Conservation (phyloP, 1,140 invertebrate species). For the Steinernema khuongi region DNA sequence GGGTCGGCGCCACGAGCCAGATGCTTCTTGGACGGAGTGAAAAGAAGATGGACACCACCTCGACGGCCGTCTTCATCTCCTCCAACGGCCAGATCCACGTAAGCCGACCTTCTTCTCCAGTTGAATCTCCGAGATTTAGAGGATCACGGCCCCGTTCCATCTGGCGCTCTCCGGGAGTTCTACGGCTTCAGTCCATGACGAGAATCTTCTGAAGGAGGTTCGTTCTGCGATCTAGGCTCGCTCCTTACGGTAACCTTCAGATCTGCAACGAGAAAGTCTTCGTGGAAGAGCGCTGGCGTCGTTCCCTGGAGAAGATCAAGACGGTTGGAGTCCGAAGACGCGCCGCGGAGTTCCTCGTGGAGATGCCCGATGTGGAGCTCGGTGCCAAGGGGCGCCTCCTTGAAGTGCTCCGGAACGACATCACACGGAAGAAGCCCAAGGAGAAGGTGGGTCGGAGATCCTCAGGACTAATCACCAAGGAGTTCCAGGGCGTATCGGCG, state of each 20-base stretch:
- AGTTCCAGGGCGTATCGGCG: neutral
- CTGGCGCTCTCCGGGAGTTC: neutral
- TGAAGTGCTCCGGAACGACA: neutral
- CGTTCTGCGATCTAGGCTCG: neutral
- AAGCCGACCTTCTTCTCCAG: neutral
- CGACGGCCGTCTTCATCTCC: neutral
- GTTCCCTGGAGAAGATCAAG: neutral
- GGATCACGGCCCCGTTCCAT: neutral
- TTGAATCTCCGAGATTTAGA: neutral
- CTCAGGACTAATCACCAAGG: neutral
- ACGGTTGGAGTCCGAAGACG: neutral
- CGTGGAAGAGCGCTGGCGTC: neutral
- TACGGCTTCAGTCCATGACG: neutral
- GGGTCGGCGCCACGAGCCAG: neutral
- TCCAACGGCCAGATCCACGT: neutral
- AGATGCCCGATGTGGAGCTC: neutral
- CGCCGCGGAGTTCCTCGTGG: neutral
- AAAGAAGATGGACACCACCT: neutral
- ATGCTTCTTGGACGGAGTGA: neutral
- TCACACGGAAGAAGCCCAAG: neutral
- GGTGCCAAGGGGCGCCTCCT: neutral
- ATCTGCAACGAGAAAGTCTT: neutral
- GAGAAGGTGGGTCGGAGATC: neutral
- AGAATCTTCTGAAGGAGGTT: constrained; percentile 1
- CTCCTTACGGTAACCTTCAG: neutral